Conservation (phyloP, 2,797 vertebrate genomes). For the Muraenolepis orangiensis region DNA sequence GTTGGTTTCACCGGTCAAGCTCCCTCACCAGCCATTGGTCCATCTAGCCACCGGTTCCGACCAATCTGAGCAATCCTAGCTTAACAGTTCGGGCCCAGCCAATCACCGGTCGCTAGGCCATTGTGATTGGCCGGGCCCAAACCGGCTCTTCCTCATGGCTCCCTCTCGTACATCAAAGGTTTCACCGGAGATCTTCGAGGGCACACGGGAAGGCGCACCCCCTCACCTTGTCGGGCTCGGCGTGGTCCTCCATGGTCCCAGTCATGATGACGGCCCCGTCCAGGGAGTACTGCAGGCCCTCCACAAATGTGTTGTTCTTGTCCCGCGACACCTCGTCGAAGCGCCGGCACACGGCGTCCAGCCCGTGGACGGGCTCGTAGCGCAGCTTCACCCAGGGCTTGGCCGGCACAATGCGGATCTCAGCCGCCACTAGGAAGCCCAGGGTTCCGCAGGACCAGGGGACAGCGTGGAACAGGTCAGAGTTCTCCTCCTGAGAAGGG, state of each 20-base stretch:
- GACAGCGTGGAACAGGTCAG: slow-evolving; percentile 93
- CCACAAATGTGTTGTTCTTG: slow-evolving; percentile 89
- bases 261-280: slow-evolving; percentile 95
- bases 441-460: slow-evolving; percentile 98
- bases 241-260: slow-evolving; percentile 84
- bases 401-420: slow-evolving; percentile 92
- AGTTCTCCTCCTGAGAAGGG: slow-evolving; percentile 83
- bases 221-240: slow-evolving; percentile 84
- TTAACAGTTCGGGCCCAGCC: no score
- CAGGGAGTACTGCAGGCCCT: slow-evolving; percentile 86
- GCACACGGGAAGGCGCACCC: not conserved
- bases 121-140: not conserved
- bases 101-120: no score
- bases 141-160: no score
- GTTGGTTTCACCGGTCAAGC: not conserved
- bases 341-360: slow-evolving; percentile 85
- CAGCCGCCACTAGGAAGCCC: slow-evolving; percentile 95
- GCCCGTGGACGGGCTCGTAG: slow-evolving; percentile 83
- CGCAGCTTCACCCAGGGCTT: slow-evolving; percentile 85
- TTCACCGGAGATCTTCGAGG: no score
- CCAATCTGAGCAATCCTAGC: not conserved
- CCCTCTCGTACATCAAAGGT: no score
- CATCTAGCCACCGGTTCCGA: not conserved
- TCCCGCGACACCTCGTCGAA: slow-evolving; percentile 83
- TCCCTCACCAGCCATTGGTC: not conserved